A percentile compares a stretch with the other conserved stretches of the same genome.
Evolutionary conservation across 2,797 vertebrate species (phyloP).

Genomic region (Paedocypris micromegethes): DNA sequence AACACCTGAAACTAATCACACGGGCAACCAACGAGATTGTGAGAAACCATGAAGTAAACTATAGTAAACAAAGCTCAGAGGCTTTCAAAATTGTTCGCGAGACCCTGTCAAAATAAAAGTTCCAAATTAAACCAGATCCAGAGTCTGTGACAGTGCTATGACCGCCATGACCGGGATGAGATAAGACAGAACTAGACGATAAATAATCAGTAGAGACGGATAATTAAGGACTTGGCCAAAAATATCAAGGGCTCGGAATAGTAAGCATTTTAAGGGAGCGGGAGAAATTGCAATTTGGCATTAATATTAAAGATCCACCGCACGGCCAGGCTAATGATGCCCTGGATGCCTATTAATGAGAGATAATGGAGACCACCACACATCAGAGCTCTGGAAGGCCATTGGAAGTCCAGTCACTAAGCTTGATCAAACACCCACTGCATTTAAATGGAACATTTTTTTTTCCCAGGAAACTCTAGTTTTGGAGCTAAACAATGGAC

Average conservation of each 20-base stretch:
- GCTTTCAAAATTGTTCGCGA: too few species aligned
- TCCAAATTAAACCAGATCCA: too few species aligned
- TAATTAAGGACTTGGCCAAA: slow-evolving; percentile 57
- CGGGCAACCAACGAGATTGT: neutral
- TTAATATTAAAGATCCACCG: slow-evolving; percentile 57
- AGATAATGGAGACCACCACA: slow-evolving; percentile 51
- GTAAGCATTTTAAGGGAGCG: slow-evolving; percentile 15
- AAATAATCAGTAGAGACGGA: slow-evolving; percentile 66
- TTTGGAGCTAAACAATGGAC: slow-evolving; percentile 3
- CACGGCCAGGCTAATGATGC: slow-evolving; percentile 68
- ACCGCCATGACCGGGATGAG: neutral
- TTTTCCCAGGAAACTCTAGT: slow-evolving; percentile 1
- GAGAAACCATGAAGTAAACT: slow-evolving; percentile 6
- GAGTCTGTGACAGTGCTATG: too few species aligned
- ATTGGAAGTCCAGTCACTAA: slow-evolving; percentile 18
- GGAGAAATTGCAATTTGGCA: slow-evolving; percentile 29
- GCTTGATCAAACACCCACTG: slow-evolving; percentile 22
- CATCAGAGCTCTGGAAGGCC: slow-evolving; percentile 1
- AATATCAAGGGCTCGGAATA: slow-evolving; percentile 14
- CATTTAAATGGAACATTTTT: slow-evolving; percentile 12
- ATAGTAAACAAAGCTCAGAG: neutral
- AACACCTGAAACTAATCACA: neutral
- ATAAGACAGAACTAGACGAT: slow-evolving; percentile 48
- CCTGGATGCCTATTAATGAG: slow-evolving; percentile 68
- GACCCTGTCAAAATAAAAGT: too few species aligned